Percentiles rank a stretch among this genome's conserved stretches.
phyloP scores from a whole-genome alignment of 2,113 vertebrate species.

The Helogale parvula region DNA sequence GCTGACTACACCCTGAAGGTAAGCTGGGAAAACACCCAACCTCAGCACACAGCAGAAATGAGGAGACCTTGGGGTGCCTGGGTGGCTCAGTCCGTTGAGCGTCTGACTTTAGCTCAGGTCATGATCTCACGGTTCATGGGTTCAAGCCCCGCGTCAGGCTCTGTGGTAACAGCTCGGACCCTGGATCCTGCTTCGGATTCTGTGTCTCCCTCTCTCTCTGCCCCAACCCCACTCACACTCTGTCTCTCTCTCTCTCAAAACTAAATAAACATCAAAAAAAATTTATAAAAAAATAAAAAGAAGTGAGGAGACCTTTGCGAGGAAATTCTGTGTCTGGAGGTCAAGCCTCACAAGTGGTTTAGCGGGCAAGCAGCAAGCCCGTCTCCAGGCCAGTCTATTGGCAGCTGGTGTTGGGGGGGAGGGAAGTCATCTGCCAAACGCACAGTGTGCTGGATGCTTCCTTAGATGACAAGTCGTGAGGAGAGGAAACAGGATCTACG shows the following conservation, averaged over 20 bases:
- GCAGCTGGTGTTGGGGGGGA: constrained; percentile 11
- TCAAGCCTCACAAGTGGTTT: not conserved
- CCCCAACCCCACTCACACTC: too few species aligned
- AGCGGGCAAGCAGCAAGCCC: not conserved
- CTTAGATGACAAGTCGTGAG: not conserved
- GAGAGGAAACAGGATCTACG: not conserved
- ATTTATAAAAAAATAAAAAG: not conserved
- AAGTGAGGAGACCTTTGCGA: not conserved
- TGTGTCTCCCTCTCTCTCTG: too few species aligned
- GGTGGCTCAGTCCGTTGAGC: too few species aligned
- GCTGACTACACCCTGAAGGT: not conserved
- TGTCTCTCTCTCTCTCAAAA: too few species aligned
- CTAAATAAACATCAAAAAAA: too few species aligned
- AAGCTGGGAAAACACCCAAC: not conserved
- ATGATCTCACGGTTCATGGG: too few species aligned
- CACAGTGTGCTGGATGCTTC: not conserved
- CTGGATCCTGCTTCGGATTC: too few species aligned
- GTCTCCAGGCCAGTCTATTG: not conserved
- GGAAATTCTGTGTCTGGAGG: constrained; percentile 4
- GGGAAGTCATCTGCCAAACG: constrained; percentile 39
- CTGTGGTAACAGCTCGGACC: too few species aligned
- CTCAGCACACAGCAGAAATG: not conserved
- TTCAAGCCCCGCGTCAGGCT: too few species aligned
- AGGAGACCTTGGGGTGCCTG: too few species aligned
- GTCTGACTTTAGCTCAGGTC: too few species aligned